phyloP scores from a whole-genome alignment of 2,888 invertebrate species.

The Auanema freiburgensis region DNA sequence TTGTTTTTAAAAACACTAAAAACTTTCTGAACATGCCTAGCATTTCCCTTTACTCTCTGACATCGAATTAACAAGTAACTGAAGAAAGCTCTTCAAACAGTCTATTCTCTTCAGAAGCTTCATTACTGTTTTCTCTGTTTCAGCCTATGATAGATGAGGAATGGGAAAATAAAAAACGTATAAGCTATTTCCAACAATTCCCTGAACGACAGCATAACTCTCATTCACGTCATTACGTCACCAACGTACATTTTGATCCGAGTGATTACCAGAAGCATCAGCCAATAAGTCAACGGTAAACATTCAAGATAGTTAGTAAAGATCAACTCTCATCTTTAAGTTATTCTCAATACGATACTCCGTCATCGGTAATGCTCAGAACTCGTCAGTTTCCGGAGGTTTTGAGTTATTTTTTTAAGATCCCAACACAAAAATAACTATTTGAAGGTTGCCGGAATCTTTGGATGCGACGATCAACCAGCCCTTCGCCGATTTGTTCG shows the following conservation, averaged over 20 bases:
- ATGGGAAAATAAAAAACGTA: constrained; percentile 25
- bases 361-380: constrained; percentile 36
- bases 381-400: constrained; percentile 49
- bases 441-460: constrained; percentile 43
- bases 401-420: constrained; percentile 1
- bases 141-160: constrained; percentile 45
- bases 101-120: not conserved
- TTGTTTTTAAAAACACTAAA: no score
- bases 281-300: not conserved
- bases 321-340: not conserved
- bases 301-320: not conserved
- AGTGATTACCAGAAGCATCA: not conserved
- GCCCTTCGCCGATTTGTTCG: constrained; percentile 36
- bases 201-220: not conserved
- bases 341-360: constrained; percentile 17
- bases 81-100: no score
- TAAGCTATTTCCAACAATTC: constrained; percentile 15
- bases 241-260: not conserved
- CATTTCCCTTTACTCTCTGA: no score
- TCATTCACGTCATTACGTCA: not conserved
- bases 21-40: no score
- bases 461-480: constrained; percentile 38
- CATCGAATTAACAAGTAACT: no score
- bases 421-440: not conserved
- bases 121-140: constrained; percentile 13